Evolutionary conservation across 2,888 invertebrate genomes (phyloP).

Genomic region (Polydrusus tereticollis): DNA sequence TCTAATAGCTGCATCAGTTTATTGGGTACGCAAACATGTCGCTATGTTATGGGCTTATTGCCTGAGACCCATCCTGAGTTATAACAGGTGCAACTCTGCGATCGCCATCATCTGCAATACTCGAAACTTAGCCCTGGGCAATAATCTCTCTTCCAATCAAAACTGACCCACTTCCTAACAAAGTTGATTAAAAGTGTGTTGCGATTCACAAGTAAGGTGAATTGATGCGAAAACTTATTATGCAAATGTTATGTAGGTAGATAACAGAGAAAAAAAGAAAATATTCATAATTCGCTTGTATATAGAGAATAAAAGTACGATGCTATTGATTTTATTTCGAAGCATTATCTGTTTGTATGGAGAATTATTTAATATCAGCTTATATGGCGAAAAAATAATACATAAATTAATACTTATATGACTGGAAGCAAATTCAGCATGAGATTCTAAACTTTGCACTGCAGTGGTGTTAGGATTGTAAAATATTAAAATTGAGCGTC

Average conservation of each 20-base stretch:
- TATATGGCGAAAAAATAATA: too few species aligned
- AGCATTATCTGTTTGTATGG: too few species aligned
- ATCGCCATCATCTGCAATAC: slow-evolving; percentile 13
- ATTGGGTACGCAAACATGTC: too few species aligned
- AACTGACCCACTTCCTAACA: slow-evolving; percentile 19
- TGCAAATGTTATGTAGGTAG: slow-evolving; percentile 3
- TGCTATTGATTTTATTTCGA: not conserved
- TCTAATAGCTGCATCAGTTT: too few species aligned
- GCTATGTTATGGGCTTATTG: too few species aligned
- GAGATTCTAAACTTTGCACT: too few species aligned
- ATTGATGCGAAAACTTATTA: slow-evolving; percentile 3
- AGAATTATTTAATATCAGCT: too few species aligned
- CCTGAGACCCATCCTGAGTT: not conserved
- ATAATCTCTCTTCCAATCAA: slow-evolving; percentile 34
- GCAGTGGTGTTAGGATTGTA: too few species aligned
- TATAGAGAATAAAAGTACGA: not conserved
- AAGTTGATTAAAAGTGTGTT: slow-evolving; percentile 9
- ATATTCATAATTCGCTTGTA: not conserved
- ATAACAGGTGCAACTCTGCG: not conserved
- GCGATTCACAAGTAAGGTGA: not conserved
- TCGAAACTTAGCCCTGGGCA: slow-evolving; percentile 24
- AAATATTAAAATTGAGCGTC: too few species aligned
- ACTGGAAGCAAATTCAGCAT: too few species aligned
- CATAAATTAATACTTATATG: too few species aligned
- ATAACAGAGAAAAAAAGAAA: not conserved